These are phyloP conservation scores for Perizoma flavofasciatum DNA, from an alignment of 2,888 invertebrate species.

Conservation along the genomic window DNA sequence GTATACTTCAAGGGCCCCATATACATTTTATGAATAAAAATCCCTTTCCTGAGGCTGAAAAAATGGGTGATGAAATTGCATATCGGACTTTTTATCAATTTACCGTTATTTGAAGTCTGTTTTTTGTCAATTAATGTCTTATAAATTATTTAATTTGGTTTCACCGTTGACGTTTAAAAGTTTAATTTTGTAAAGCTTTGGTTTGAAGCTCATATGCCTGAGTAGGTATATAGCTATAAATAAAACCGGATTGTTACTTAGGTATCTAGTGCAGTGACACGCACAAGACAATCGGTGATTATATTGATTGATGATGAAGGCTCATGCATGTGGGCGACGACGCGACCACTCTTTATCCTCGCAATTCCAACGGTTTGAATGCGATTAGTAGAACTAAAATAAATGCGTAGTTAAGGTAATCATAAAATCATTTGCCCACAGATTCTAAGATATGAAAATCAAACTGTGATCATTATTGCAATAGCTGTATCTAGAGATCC, in stretches of 20 bases:
- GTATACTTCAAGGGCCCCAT: no score
- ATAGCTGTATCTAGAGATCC: background rate
- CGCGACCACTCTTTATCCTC: conserved; percentile 16
- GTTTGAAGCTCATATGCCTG: background rate
- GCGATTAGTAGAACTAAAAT: conserved; percentile 34
- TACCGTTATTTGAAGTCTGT: no score
- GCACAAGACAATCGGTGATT: conserved; percentile 70
- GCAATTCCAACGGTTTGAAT: conserved; percentile 46
- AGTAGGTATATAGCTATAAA: conserved; percentile 13
- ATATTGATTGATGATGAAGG: conserved; percentile 66
- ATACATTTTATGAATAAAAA: no score
- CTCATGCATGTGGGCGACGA: conserved; percentile 46
- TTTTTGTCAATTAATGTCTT: no score
- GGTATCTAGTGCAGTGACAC: conserved; percentile 48
- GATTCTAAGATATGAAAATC: conserved; percentile 14
- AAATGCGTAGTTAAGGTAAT: conserved; percentile 9
- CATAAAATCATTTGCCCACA: conserved; percentile 22
- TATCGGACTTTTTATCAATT: no score
- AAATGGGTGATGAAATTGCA: no score
- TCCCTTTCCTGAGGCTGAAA: no score
- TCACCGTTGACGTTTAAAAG: no score
- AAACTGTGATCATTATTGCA: conserved; percentile 9
- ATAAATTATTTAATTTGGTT: no score
- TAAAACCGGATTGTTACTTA: conserved; percentile 12
- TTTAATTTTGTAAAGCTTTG: no score